Conservation (phyloP, 2,113 vertebrate species). For the Cyphomyrus discorhynchus region DNA sequence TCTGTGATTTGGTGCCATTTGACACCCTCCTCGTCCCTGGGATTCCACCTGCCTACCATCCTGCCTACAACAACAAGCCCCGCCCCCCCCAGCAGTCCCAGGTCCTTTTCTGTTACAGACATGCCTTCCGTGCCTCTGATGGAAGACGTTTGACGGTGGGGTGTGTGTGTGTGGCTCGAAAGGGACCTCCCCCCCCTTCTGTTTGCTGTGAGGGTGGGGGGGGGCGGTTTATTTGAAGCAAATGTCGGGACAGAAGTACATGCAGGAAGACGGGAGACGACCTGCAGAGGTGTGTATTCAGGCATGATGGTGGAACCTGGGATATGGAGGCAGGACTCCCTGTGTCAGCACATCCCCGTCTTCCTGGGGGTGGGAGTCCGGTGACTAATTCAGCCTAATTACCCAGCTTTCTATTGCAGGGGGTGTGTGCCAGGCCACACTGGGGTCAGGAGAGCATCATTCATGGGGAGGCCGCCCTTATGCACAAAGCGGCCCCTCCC, state of each 20-base stretch:
- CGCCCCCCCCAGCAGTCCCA: background rate
- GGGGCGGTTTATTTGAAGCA: background rate
- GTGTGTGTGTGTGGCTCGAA: background rate
- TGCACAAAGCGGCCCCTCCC: conserved; percentile 18
- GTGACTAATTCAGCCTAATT: conserved; percentile 76
- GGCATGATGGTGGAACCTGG: background rate
- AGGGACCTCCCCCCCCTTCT: background rate
- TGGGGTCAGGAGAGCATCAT: conserved; percentile 50
- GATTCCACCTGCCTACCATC: background rate
- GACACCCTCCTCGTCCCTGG: background rate
- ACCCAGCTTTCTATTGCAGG: conserved; percentile 45
- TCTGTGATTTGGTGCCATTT: background rate
- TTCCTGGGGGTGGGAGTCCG: conserved; percentile 41
- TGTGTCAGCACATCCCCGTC: background rate
- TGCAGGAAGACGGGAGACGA: background rate
- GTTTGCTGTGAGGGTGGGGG: too few relatives aligned
- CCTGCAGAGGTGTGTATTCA: background rate
- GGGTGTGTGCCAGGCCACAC: conserved; percentile 24
- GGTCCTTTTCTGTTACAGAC: background rate
- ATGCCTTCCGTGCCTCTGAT: background rate
- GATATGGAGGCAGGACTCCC: too few relatives aligned
- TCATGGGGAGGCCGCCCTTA: conserved; percentile 27
- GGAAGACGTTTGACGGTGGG: background rate
- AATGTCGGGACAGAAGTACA: background rate
- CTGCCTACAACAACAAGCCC: background rate